Evolutionary conservation across 92 coral and sea anemone species (phyloP).

Genomic region (Porites evermanni): DNA sequence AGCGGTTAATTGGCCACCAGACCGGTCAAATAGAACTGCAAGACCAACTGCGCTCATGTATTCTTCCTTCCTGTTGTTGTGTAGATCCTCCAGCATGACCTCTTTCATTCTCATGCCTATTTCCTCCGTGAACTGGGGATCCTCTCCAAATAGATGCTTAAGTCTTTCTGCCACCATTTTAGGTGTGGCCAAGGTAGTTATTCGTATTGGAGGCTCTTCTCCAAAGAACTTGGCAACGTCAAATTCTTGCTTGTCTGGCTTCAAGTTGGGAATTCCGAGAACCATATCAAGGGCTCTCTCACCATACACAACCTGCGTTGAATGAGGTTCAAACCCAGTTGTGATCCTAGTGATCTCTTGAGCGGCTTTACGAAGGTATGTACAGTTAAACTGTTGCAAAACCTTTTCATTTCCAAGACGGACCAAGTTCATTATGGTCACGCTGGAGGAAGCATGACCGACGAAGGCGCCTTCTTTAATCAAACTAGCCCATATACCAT

Average conservation of each 20-base stretch:
- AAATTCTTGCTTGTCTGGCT: conserved; percentile 24
- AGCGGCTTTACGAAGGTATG: conserved; percentile 68
- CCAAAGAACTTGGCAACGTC: conserved; percentile 59
- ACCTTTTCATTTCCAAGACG: conserved; percentile 57
- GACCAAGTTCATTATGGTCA: conserved; percentile 61
- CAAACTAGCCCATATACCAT: conserved; percentile 68
- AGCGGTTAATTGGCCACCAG: conserved; percentile 76
- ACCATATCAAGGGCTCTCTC: conserved; percentile 58
- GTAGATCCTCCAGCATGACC: conserved; percentile 79
- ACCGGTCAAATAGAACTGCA: conserved; percentile 71
- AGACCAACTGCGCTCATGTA: conserved; percentile 82
- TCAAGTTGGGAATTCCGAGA: conserved; percentile 8
- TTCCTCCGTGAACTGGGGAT: conserved; percentile 71
- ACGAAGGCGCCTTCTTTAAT: conserved; percentile 64
- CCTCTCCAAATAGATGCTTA: conserved; percentile 62
- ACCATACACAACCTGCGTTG: conserved; percentile 48
- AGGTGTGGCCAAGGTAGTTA: conserved; percentile 45
- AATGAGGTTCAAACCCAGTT: conserved; percentile 34
- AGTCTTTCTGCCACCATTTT: conserved; percentile 52
- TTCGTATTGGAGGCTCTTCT: conserved; percentile 35
- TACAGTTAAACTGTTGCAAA: conserved; percentile 42
- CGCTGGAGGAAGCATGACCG: conserved; percentile 60
- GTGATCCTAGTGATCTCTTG: conserved; percentile 58
- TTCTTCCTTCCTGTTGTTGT: conserved; percentile 69
- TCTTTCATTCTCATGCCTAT: conserved; percentile 66